Evolutionary conservation across 2,888 invertebrate genomes (phyloP), one percentile per base, ranked within the genome.

Genomic region (Polymixis lichenea): DNA sequence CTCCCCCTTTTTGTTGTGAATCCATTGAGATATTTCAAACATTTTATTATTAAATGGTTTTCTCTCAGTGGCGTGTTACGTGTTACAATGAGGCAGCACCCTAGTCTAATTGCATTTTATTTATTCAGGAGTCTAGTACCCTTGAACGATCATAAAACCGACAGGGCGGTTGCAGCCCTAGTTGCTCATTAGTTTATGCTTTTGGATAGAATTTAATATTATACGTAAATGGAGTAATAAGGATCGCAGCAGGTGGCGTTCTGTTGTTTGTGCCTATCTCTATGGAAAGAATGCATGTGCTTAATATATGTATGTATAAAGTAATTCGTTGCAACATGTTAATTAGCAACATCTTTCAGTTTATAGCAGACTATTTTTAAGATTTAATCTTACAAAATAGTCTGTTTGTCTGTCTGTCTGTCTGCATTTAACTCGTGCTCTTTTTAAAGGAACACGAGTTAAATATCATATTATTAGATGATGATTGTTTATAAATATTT

Each of bases 41-140:
- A 58, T 87, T 88, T 93, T 90, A 90, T 88, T 89, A 68, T 89
- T 89, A 89, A 89, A 86, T 82, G 86, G 80, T 88, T 89, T 87
- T 87, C 86, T 89, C 88, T 81, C 80, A 88, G 90, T 78, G 89
- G 90, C 87, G 67, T 71, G 51, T 51, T 67, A 72, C 38, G 90
- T 88, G 89, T 88, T 87, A 85, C 87, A 88, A 88, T 82, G 87
- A 85, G 83, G 87, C 85, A 87, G 77, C 89, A 87, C 93, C 93
- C 93, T 92, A 90, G 89, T 92, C 91, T 94, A 95, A 95, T 96
- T 95, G 94, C 92, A 93, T 94, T 95, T 95, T 95, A 96, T 95
- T 95, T 95, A 96, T 95, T 95, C 95, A 96, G 90, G 90, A 90
- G 92, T 91, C 88, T 89, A 89, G 91, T 90, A 88, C 92, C 91